Evolutionary conservation across 2,113 vertebrate species (phyloP).

Genomic region (Platichthys stellatus): DNA sequence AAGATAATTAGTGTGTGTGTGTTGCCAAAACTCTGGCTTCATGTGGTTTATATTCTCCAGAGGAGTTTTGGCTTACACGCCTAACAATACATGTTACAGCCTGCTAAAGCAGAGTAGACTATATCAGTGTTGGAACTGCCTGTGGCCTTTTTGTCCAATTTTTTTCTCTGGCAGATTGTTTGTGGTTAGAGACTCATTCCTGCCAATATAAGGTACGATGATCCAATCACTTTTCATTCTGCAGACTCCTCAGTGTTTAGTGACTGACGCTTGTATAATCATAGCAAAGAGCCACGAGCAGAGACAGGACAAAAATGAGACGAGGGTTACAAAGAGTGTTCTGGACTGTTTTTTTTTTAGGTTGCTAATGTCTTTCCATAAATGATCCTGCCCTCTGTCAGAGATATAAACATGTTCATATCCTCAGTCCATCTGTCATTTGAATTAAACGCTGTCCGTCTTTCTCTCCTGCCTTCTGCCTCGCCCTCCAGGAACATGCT

Average conservation of each 20-base stretch:
- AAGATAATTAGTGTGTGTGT: too few species aligned
- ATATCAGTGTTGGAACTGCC: too few species aligned
- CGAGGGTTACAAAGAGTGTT: conserved; percentile 23
- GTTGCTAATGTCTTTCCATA: neutral
- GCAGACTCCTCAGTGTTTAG: conserved; percentile 25
- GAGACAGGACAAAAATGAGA: conserved; percentile 17
- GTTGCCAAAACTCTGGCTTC: too few species aligned
- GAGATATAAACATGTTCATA: neutral
- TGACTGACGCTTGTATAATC: conserved; percentile 55
- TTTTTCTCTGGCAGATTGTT: neutral
- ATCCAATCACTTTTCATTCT: conserved; percentile 33
- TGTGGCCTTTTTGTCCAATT: too few species aligned
- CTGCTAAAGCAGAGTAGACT: conserved; percentile 13
- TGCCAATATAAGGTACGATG: conserved; percentile 15
- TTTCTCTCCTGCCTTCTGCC: conserved; percentile 41
- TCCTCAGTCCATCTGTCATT: conserved; percentile 14
- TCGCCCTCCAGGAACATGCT: conserved; percentile 90
- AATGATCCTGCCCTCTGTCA: neutral
- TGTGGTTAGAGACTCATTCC: conserved; percentile 1
- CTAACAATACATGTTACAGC: conserved; percentile 30
- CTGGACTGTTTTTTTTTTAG: neutral
- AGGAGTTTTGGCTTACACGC: conserved; percentile 35
- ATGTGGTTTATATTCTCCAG: conserved; percentile 27
- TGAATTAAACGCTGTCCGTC: conserved; percentile 29
- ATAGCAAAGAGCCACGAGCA: conserved; percentile 29